Base-by-base conservation (phyloP, 2,888 invertebrate genomes). In the Melolontha melolontha region DNA sequence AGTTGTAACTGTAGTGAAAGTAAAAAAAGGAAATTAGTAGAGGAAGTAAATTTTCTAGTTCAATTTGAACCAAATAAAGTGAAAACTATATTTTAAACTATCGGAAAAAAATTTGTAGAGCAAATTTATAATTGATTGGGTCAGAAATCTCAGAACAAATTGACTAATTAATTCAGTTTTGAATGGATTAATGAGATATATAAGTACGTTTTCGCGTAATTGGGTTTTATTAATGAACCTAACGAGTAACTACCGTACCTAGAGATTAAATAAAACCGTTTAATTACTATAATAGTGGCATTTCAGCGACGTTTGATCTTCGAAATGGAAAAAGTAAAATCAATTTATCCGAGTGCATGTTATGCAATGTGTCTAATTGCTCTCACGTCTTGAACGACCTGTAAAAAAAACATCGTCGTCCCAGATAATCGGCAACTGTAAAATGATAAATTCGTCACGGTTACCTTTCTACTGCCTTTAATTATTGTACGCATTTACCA, bases 351-450 rank as follows among this genome's bases (percentile, higher is more conserved):
- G 12, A 27, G 5, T 57, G 12, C 14, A 47, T 62, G 34, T 62
- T 62, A 62, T 47, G 39, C 47, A 62, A 62, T 14, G 10, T 29
- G 8, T 16, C 17, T 47, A 62, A 62, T 62, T 62, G 34, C 59
- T 34, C 29, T 47, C 47, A 11, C 12, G 57, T 57, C 42, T 57
- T 22, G 57, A 7, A 22, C 14, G 10, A 57, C 22, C 27, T 42
- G 57, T 57, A 22, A 11, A 4, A 40, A 54, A 54, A 54, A 54
- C 40, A 40, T 11, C 40, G 29, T 27, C 47, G 59, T 39, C 47
- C 59, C 47, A 62, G 59, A 62, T 62, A 62, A 49, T 47, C 47
- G 59, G 47, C 47, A 34, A 62, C 59, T 62, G 47, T 62, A 34
- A 47, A 62, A 62, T 62, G 29, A 47, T 62, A 62, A 62, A 62